phyloP scores from a whole-genome alignment of 2,888 invertebrate species.

The Cephus spinipes region DNA sequence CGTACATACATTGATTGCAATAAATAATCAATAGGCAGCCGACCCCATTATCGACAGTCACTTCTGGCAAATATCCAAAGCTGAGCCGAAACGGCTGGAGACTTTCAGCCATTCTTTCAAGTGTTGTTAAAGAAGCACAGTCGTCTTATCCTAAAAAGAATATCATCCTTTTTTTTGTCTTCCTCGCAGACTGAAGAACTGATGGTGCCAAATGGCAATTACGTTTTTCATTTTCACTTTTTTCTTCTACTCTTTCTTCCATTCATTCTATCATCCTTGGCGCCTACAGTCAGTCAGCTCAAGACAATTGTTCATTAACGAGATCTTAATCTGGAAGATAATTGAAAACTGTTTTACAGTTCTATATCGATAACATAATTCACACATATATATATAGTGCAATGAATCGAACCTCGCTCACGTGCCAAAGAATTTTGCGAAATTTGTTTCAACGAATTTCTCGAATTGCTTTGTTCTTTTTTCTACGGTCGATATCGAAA shows the following conservation, averaged over 20 bases:
- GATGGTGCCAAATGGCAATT: neutral
- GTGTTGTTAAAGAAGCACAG: neutral
- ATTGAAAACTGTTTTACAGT: neutral
- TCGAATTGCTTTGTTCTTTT: too few species aligned
- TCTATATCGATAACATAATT: neutral
- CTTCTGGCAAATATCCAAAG: conserved; percentile 36
- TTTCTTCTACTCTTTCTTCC: neutral
- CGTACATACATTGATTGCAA: conserved; percentile 23
- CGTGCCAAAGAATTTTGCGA: too few species aligned
- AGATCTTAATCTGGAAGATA: neutral
- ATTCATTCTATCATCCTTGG: neutral
- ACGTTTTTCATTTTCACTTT: neutral
- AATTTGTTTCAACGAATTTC: too few species aligned
- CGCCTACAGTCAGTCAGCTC: neutral
- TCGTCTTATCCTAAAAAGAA: neutral
- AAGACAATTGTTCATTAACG: neutral
- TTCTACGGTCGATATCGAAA: neutral
- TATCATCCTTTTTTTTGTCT: neutral
- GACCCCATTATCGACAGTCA: conserved; percentile 39
- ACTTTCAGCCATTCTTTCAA: neutral
- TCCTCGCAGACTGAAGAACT: neutral
- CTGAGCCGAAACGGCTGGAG: neutral
- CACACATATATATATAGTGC: neutral
- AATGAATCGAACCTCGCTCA: too few species aligned
- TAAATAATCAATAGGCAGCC: conserved; percentile 42